Evolutionary conservation across 2,888 invertebrate genomes (phyloP).

Genomic region (Drosophila melanosoma): DNA sequence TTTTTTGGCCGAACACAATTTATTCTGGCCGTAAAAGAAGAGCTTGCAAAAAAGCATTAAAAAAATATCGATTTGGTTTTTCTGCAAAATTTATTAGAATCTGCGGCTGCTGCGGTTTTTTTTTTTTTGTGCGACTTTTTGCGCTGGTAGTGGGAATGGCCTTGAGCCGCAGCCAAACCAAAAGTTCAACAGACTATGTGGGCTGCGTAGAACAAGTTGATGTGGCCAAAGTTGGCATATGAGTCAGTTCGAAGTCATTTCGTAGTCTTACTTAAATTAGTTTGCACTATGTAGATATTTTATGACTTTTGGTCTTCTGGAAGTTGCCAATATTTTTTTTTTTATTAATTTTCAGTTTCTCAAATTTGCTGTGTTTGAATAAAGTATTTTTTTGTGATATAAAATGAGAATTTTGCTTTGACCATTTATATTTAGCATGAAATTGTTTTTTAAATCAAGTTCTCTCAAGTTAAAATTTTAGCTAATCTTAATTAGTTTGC

Average conservation of each 20-base stretch:
- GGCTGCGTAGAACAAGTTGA: constrained; percentile 57
- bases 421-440: neutral
- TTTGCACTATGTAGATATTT: neutral
- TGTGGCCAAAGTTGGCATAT: constrained; percentile 42
- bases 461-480: neutral
- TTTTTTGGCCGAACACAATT: constrained; percentile 60
- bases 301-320: neutral
- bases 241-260: constrained; percentile 42
- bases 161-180: constrained; percentile 57
- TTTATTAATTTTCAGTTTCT: too few relatives aligned
- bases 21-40: constrained; percentile 57
- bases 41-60: constrained; percentile 40
- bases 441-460: neutral
- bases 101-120: constrained; percentile 57
- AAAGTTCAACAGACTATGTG: constrained; percentile 74
- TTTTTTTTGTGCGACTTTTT: constrained; percentile 37
- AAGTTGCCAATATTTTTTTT: neutral
- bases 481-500: constrained; percentile 3
- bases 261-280: neutral
- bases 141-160: constrained; percentile 65
- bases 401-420: neutral
- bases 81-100: constrained; percentile 70
- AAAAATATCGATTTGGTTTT: constrained; percentile 59
- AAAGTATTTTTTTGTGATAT: neutral
- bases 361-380: constrained; percentile 19